Evolutionary conservation across 2,113 vertebrate species (phyloP).

Genomic region (Apistogramma diplotaenia): DNA sequence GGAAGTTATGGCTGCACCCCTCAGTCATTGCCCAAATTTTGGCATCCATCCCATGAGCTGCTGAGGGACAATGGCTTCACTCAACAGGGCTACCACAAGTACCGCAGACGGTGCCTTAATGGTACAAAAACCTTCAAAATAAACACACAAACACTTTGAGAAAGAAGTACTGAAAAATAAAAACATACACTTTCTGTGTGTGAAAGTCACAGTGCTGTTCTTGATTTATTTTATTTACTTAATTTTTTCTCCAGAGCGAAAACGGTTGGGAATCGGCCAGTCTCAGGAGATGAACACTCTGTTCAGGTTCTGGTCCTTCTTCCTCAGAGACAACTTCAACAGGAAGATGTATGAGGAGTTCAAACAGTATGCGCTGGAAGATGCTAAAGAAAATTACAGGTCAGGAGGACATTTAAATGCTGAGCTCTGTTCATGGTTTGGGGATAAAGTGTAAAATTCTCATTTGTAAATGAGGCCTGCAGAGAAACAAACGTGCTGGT

Average conservation of each 20-base stretch:
- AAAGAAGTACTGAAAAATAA: neutral
- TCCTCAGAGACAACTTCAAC: conserved; percentile 97
- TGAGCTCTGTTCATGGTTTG: neutral
- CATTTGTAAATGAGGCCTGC: neutral
- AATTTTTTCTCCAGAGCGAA: conserved; percentile 82
- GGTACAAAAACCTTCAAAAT: conserved; percentile 68
- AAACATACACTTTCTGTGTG: neutral
- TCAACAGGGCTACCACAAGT: conserved; percentile 95
- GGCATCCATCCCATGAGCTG: conserved; percentile 94
- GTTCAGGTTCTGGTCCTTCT: conserved; percentile 99
- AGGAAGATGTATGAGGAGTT: conserved; percentile 98
- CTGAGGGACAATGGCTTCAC: conserved; percentile 95
- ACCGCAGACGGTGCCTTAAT: conserved; percentile 85
- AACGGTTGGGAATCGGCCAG: conserved; percentile 89
- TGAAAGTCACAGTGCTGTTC: neutral
- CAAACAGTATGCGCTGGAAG: conserved; percentile 87
- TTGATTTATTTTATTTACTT: neutral
- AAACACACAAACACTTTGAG: neutral
- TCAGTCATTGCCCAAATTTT: conserved; percentile 91
- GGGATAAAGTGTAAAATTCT: neutral
- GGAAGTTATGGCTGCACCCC: conserved; percentile 86
- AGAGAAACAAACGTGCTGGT: neutral
- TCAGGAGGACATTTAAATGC: conserved; percentile 42
- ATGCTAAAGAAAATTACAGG: conserved; percentile 95
- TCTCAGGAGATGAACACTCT: conserved; percentile 99